A percentile compares a stretch with the other conserved stretches of the same genome.
These are phyloP conservation scores for Geotrupes spiniger DNA, from an alignment of 2,888 invertebrate species.

Conservation along the genomic window DNA sequence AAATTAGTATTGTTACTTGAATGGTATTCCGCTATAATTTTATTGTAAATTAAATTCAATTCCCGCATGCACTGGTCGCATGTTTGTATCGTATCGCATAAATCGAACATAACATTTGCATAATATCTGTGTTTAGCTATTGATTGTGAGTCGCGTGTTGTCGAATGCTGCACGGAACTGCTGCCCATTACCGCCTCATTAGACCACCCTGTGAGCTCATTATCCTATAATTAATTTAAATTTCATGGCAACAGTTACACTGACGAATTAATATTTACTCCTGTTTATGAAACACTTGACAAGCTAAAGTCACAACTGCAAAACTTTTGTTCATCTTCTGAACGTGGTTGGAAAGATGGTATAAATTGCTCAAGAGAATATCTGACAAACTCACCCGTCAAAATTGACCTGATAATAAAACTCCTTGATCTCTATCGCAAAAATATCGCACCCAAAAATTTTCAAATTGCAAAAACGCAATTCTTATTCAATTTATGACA, in stretches of 20 bases:
- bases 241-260: slow-evolving; percentile 6
- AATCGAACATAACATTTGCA: slow-evolving; percentile 33
- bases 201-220: slow-evolving; percentile 16
- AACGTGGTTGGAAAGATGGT: too few species aligned
- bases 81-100: slow-evolving; percentile 31
- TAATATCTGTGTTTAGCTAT: slow-evolving; percentile 29
- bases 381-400: too few species aligned
- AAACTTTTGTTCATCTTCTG: too few species aligned
- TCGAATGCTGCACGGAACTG: slow-evolving; percentile 23
- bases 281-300: too few species aligned
- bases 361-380: too few species aligned
- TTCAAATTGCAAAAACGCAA: too few species aligned
- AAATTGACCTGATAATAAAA: too few species aligned
- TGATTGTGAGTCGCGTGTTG: slow-evolving; percentile 22
- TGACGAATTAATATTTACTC: too few species aligned
- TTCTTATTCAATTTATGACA: too few species aligned
- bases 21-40: slow-evolving; percentile 26
- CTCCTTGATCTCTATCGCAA: too few species aligned
- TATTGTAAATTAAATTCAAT: slow-evolving; percentile 30
- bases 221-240: slow-evolving; percentile 21
- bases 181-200: slow-evolving; percentile 26
- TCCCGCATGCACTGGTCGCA: slow-evolving; percentile 26
- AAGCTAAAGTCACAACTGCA: too few species aligned
- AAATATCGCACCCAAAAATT: too few species aligned
- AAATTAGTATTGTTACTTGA: slow-evolving; percentile 27